Conservation (phyloP, 2,888 invertebrate species). For the Ichneumoninae sp. region DNA sequence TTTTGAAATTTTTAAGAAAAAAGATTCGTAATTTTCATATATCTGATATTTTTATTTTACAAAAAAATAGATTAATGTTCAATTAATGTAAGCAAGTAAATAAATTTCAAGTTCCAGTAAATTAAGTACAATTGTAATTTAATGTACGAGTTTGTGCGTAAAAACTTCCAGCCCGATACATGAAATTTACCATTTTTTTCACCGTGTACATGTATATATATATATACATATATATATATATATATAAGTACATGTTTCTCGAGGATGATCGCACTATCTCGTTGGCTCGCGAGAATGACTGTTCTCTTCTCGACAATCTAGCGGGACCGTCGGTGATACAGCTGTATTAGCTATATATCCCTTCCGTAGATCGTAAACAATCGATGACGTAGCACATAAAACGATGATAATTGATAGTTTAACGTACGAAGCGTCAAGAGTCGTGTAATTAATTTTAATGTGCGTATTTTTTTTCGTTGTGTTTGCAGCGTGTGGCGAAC, state of each 20-base stretch:
- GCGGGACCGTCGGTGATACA: background rate
- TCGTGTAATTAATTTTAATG: conserved; percentile 48
- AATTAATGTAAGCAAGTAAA: too few species aligned
- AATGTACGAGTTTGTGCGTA: too few species aligned
- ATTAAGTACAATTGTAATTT: too few species aligned
- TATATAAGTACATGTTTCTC: background rate
- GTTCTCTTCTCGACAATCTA: conserved; percentile 6
- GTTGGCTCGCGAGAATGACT: background rate
- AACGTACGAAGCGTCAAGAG: background rate
- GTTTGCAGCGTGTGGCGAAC: conserved; percentile 84
- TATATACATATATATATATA: too few species aligned
- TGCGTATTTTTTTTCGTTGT: conserved; percentile 26
- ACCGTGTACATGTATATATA: too few species aligned
- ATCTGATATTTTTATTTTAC: too few species aligned
- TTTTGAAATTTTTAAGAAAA: too few species aligned
- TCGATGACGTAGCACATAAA: background rate
- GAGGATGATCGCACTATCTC: background rate
- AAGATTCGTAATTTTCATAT: too few species aligned
- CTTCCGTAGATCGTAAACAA: conserved; percentile 3
- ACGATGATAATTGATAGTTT: conserved; percentile 3
- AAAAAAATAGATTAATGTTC: too few species aligned
- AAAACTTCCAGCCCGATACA: too few species aligned
- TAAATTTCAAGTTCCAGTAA: too few species aligned
- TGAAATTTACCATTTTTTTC: too few species aligned
- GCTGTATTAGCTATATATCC: background rate